Conservation (phyloP, 2,888 invertebrate species). For the Zaprionus lineosus region DNA sequence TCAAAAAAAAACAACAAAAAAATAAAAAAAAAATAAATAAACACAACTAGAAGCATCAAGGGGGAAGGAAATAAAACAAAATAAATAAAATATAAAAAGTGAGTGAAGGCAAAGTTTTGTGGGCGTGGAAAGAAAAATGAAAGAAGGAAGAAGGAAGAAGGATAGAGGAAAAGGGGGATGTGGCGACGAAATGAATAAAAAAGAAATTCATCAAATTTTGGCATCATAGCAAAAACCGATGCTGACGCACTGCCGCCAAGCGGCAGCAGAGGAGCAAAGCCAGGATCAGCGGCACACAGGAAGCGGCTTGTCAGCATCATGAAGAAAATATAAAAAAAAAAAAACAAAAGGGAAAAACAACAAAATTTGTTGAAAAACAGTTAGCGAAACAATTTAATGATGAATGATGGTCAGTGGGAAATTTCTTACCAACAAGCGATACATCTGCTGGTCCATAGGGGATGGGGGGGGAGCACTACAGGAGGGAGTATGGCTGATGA, state of each 20-base stretch:
- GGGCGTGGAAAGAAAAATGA: neutral
- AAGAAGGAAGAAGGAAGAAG: neutral
- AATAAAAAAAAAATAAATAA: neutral
- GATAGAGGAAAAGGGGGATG: neutral
- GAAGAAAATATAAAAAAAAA: constrained; percentile 10
- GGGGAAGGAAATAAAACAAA: constrained; percentile 24
- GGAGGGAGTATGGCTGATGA: neutral
- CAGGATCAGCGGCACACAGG: constrained; percentile 15
- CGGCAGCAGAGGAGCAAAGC: neutral
- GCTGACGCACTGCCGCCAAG: constrained; percentile 28
- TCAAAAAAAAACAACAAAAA: constrained; percentile 19
- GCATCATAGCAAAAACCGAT: constrained; percentile 59
- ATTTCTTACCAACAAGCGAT: constrained; percentile 34
- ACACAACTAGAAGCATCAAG: constrained; percentile 23
- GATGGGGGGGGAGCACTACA: neutral
- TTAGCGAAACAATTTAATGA: constrained; percentile 78
- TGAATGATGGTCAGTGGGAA: constrained; percentile 73
- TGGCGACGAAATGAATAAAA: constrained; percentile 65
- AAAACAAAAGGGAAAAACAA: constrained; percentile 1
- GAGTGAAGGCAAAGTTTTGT: constrained; percentile 29
- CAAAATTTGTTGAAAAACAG: constrained; percentile 69
- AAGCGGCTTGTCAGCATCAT: constrained; percentile 70
- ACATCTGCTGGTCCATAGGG: neutral
- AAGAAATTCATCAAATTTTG: constrained; percentile 77
- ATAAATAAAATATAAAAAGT: constrained; percentile 30